Base-by-base conservation (phyloP, 2,797 vertebrate species). In the Poecilia gillii region DNA sequence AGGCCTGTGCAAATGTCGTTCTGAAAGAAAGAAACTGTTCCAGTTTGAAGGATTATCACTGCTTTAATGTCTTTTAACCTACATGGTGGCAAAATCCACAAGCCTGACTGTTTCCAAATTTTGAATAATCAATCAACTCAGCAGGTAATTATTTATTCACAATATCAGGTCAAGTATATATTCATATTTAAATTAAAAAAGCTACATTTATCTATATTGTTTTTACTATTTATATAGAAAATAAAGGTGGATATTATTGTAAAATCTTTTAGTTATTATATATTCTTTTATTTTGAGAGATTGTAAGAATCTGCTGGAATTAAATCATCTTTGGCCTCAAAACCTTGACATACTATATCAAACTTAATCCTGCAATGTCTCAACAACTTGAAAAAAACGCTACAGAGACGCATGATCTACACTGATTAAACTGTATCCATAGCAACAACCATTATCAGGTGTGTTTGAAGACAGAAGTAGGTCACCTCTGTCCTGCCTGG, bases 391-490 rank as follows among this genome's bases (percentile, higher is more conserved):
- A 3, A 85, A 85, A 57, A 57, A 33, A 36, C 45, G 28, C 62
- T 45, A 49, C 12, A 0, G 68, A 68, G 8, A 18, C 28, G 33
- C 31, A 5, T 23, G 41, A 75, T 81, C 79, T 71, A 82, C 81
- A 53, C 59, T 72, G 74, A 76, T 47, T 84, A 77, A 83, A 36
- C 80, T 0, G 90, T 89, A 74, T 73, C 89, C 90, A 87, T 86
- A 39, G 88, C 79, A 90, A 90, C 91, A 47, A n/a, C 73, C 81
- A 78, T 86, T 77, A 72, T 84, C 82, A 74, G 88, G 84, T 88
- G 81, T 55, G 55, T 28, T 0, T 76, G 72, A 79, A 80, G 49
- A 53, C 72, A 74, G 74, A 80, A 81, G 62, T 41, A 33, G 76
- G 79, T 74, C 14, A 3, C 33, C 72, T 74, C 25, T 31, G 36